These are phyloP conservation scores for Candoia aspera DNA, from an alignment of 2,113 vertebrate genomes.

Conservation along the genomic window DNA sequence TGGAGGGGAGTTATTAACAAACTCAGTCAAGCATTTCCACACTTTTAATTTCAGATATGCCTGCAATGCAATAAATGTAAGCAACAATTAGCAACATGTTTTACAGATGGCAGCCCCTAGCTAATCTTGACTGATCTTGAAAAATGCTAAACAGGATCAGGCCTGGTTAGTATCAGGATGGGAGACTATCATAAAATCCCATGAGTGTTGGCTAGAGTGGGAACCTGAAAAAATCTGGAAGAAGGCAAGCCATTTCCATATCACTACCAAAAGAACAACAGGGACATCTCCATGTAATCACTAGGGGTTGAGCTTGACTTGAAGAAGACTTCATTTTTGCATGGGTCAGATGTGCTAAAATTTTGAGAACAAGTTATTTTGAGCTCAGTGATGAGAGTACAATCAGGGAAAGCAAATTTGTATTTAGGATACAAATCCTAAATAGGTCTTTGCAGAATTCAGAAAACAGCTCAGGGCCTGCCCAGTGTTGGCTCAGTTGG, in stretches of 20 bases:
- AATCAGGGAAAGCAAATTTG: background rate
- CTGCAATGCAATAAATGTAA: background rate
- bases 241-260: background rate
- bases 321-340: background rate
- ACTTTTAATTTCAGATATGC: background rate
- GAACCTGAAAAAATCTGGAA: background rate
- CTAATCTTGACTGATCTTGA: background rate
- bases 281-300: background rate
- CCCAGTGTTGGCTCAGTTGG: background rate
- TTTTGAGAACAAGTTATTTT: background rate
- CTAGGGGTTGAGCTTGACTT: background rate
- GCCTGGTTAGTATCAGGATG: background rate
- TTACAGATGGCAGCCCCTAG: background rate
- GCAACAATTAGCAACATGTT: background rate
- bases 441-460: background rate
- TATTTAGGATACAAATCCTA: too few species aligned
- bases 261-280: background rate
- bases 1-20: background rate
- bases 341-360: background rate
- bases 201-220: background rate
- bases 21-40: background rate
- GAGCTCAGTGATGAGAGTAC: background rate
- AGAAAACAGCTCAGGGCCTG: background rate
- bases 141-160: background rate
- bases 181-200: background rate